phyloP scores from a whole-genome alignment of 92 coral and sea anemone genomes.

The Porites divaricata region DNA sequence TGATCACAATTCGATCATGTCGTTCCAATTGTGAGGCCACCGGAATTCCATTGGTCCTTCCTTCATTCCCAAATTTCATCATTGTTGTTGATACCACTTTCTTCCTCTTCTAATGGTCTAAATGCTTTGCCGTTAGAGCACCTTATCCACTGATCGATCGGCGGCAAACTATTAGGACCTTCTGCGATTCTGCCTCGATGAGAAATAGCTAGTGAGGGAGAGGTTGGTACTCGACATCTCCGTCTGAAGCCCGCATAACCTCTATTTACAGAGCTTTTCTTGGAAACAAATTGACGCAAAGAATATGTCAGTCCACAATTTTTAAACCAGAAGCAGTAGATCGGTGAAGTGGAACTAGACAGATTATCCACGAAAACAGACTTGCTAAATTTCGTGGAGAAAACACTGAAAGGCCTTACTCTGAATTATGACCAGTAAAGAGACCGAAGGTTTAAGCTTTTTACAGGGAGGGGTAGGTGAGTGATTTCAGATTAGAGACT shows the following conservation, averaged over 20 bases:
- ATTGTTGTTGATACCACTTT: neutral
- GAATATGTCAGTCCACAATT: too few relatives aligned
- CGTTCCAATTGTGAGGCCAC: neutral
- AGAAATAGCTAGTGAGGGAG: neutral
- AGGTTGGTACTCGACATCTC: neutral
- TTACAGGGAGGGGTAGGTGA: too few relatives aligned
- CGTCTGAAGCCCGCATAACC: neutral
- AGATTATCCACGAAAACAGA: too few relatives aligned
- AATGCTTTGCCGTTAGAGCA: neutral
- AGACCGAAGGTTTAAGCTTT: too few relatives aligned
- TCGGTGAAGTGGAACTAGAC: too few relatives aligned
- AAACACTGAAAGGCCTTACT: too few relatives aligned
- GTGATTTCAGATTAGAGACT: too few relatives aligned
- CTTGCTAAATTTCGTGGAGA: too few relatives aligned
- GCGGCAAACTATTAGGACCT: neutral
- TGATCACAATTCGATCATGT: conserved; percentile 30
- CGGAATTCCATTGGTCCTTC: neutral
- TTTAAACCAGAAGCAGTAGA: too few relatives aligned
- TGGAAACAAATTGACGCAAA: too few relatives aligned
- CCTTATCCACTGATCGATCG: neutral
- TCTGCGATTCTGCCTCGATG: neutral
- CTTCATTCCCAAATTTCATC: neutral
- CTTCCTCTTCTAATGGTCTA: neutral
- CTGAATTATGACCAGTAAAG: too few relatives aligned
- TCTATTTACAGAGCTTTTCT: neutral